Conservation (phyloP, 2,888 invertebrate species). For the Andricus curvator region DNA sequence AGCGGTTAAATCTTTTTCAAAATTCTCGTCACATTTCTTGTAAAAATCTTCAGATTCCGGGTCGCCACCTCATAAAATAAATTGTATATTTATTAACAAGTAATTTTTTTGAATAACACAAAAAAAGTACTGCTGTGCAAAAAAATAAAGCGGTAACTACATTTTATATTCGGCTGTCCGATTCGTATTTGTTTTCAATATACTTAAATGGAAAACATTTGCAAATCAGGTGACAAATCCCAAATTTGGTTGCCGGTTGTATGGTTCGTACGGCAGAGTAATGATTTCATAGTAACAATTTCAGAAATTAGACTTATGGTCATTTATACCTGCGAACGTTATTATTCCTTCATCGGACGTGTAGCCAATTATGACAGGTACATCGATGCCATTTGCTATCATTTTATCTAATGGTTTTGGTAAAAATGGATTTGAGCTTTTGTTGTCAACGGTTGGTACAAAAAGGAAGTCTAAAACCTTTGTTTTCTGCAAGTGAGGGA, state of each 20-base stretch:
- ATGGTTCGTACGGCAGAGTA: slow-evolving; percentile 60
- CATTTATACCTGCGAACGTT: slow-evolving; percentile 41
- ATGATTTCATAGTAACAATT: slow-evolving; percentile 44
- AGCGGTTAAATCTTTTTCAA: slow-evolving; percentile 75
- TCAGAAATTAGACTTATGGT: background rate
- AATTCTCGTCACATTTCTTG: slow-evolving; percentile 62
- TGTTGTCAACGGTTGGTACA: slow-evolving; percentile 54
- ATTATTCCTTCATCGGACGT: slow-evolving; percentile 79
- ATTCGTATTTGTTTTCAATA: slow-evolving; percentile 55
- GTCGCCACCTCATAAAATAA: background rate
- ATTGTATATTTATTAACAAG: no score
- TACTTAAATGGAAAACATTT: no score
- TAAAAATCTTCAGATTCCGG: background rate
- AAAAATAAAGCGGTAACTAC: no score
- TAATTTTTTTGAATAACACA: no score
- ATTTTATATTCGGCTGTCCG: slow-evolving; percentile 51
- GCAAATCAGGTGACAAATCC: slow-evolving; percentile 61
- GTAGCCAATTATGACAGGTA: slow-evolving; percentile 80
- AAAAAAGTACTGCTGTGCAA: no score
- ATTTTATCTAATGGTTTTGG: slow-evolving; percentile 69
- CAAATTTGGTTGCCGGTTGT: slow-evolving; percentile 57
- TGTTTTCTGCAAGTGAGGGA: background rate
- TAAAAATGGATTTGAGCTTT: slow-evolving; percentile 54
- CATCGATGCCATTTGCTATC: slow-evolving; percentile 72
- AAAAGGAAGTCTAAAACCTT: slow-evolving; percentile 49